These are phyloP conservation scores for Liolophura sinensis DNA, from an alignment of 1,140 invertebrate species.

Conservation along the genomic window DNA sequence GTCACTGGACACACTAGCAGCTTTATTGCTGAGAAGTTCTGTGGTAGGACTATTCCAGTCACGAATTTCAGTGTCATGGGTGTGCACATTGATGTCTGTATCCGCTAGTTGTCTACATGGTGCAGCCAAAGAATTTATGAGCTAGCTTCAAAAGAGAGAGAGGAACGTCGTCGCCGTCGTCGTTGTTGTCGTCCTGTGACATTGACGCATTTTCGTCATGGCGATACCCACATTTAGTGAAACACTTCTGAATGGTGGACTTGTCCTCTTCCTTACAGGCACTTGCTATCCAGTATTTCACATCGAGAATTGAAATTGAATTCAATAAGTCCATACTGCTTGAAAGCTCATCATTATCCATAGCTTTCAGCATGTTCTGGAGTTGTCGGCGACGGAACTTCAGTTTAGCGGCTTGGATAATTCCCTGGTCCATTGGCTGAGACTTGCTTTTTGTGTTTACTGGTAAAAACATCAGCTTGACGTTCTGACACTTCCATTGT, in stretches of 20 bases:
- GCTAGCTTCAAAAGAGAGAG: background rate
- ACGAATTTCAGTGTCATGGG: too few species aligned
- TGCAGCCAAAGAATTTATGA: conserved; percentile 1
- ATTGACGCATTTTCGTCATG: too few species aligned
- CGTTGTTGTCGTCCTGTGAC: background rate
- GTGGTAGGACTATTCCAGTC: too few species aligned
- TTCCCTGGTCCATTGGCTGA: conserved; percentile 19
- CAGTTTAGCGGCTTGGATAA: conserved; percentile 12
- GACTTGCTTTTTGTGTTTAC: conserved; percentile 12
- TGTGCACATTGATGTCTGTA: too few species aligned
- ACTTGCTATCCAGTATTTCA: background rate
- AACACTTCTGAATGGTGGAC: conserved; percentile 6
- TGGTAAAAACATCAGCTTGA: conserved; percentile 8
- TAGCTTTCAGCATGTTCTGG: conserved; percentile 8
- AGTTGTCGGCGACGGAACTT: background rate
- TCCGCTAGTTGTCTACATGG: too few species aligned
- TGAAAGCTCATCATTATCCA: background rate
- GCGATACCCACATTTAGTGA: conserved; percentile 3
- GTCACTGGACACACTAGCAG: too few species aligned
- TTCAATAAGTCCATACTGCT: too few species aligned
- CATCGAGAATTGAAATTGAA: conserved; percentile 1
- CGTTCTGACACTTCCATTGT: too few species aligned
- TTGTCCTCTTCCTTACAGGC: background rate
- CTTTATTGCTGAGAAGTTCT: too few species aligned
- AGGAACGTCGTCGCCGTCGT: background rate